These are phyloP conservation scores for Vesta saturnalis DNA, from an alignment of 2,888 invertebrate genomes.

Conservation along the genomic window DNA sequence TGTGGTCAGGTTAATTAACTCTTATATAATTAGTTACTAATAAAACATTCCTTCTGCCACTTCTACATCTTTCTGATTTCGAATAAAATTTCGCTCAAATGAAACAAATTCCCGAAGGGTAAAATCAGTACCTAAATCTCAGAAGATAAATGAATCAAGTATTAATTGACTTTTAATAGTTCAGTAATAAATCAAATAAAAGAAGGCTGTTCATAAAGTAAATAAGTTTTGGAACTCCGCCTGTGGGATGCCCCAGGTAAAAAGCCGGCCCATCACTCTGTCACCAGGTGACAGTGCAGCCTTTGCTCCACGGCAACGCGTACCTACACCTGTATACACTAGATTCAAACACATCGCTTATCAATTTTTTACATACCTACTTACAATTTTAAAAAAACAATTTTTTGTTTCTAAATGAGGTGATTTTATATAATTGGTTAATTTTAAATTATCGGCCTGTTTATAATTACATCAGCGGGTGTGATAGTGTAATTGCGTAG, in stretches of 20 bases:
- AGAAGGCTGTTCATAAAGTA: slow-evolving; percentile 58
- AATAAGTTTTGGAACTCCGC: slow-evolving; percentile 49
- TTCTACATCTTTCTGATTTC: too few relatives aligned
- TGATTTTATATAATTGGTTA: background rate
- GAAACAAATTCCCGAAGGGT: too few relatives aligned
- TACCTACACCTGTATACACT: slow-evolving; percentile 41
- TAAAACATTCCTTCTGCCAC: too few relatives aligned
- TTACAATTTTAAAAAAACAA: too few relatives aligned
- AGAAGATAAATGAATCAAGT: too few relatives aligned
- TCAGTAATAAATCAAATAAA: slow-evolving; percentile 35
- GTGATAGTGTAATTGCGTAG: slow-evolving; percentile 5
- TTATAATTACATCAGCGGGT: too few relatives aligned
- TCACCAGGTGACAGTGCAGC: slow-evolving; percentile 47
- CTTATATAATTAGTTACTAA: too few relatives aligned
- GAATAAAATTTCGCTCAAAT: too few relatives aligned
- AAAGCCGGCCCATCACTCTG: slow-evolving; percentile 51
- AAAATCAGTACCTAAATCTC: too few relatives aligned
- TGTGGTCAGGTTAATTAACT: too few relatives aligned
- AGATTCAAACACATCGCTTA: slow-evolving; percentile 34
- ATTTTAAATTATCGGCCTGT: too few relatives aligned
- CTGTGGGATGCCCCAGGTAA: slow-evolving; percentile 50
- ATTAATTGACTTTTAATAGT: background rate
- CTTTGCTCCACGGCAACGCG: slow-evolving; percentile 41
- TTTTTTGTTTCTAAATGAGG: background rate
- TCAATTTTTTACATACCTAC: too few relatives aligned